These are phyloP conservation scores for Acanthopleura granulata DNA, from an alignment of 2,888 invertebrate species.

Conservation along the genomic window DNA sequence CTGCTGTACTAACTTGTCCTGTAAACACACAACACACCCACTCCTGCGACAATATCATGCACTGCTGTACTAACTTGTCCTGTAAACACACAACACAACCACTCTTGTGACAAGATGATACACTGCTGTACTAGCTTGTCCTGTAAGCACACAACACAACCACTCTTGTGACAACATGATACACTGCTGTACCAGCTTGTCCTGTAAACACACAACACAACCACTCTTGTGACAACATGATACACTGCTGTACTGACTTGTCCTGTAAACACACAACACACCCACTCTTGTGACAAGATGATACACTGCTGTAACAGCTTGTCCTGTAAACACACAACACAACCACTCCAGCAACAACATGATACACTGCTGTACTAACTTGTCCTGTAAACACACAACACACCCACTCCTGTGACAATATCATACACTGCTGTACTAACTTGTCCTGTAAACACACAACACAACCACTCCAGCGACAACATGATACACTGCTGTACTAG, in stretches of 20 bases:
- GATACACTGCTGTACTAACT: slow-evolving; percentile 57
- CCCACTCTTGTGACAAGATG: too few relatives aligned
- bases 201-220: slow-evolving; percentile 66
- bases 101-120: slow-evolving; percentile 68
- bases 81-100: slow-evolving; percentile 68
- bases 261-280: slow-evolving; percentile 42
- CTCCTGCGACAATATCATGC: slow-evolving; percentile 67
- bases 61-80: slow-evolving; percentile 56
- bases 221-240: slow-evolving; percentile 69
- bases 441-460: slow-evolving; percentile 45
- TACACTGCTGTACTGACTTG: slow-evolving; percentile 51
- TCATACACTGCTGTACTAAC: slow-evolving; percentile 59
- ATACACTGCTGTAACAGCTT: too few relatives aligned
- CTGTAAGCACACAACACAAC: slow-evolving; percentile 67
- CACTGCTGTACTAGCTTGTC: slow-evolving; percentile 53
- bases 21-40: slow-evolving; percentile 67
- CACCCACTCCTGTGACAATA: slow-evolving; percentile 71
- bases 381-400: slow-evolving; percentile 44
- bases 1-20: slow-evolving; percentile 58
- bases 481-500: slow-evolving; percentile 62
- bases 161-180: slow-evolving; percentile 69
- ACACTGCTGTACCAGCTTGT: slow-evolving; percentile 51
- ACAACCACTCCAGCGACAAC: slow-evolving; percentile 71
- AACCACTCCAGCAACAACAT: slow-evolving; percentile 71
- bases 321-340: too few relatives aligned